A percentile compares a stretch with the other conserved stretches of the same genome.
phyloP scores from a whole-genome alignment of 2,888 invertebrate genomes.

The Synanthedon tipuliformis region DNA sequence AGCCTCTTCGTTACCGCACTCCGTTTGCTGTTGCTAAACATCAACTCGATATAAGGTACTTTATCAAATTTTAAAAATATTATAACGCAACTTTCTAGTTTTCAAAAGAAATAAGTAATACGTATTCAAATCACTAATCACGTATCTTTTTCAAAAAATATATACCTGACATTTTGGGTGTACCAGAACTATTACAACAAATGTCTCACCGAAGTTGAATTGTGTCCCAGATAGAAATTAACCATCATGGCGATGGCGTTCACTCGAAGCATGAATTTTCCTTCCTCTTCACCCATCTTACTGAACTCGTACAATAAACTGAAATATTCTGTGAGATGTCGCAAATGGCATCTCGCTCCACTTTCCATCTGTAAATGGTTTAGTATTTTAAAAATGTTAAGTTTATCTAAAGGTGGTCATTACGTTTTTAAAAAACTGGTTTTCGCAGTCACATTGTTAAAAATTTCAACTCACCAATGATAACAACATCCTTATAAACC shows the following conservation, averaged over 20 bases:
- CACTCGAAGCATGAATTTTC: constrained; percentile 85
- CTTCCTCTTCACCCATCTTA: constrained; percentile 94
- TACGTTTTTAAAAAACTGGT: neutral
- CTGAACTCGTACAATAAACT: constrained; percentile 92
- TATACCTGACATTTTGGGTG: too few species aligned
- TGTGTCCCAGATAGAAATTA: constrained; percentile 91
- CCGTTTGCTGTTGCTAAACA: constrained; percentile 22
- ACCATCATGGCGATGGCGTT: constrained; percentile 92
- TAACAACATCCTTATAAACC: constrained; percentile 89
- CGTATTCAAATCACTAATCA: too few species aligned
- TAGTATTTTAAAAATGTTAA: neutral
- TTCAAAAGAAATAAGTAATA: too few species aligned
- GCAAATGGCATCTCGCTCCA: constrained; percentile 85
- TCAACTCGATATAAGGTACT: neutral
- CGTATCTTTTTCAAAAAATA: too few species aligned
- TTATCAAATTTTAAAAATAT: neutral
- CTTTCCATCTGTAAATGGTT: constrained; percentile 76
- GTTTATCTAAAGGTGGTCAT: neutral
- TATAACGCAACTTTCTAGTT: neutral
- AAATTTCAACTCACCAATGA: constrained; percentile 74
- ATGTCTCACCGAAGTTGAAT: constrained; percentile 30
- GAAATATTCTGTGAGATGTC: constrained; percentile 93
- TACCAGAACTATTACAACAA: too few species aligned
- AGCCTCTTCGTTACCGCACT: constrained; percentile 63
- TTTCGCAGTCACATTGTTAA: neutral